Evolutionary conservation across 2,797 vertebrate species (phyloP), one percentile per base, ranked within the genome.

Genomic region (Tinamus major): DNA sequence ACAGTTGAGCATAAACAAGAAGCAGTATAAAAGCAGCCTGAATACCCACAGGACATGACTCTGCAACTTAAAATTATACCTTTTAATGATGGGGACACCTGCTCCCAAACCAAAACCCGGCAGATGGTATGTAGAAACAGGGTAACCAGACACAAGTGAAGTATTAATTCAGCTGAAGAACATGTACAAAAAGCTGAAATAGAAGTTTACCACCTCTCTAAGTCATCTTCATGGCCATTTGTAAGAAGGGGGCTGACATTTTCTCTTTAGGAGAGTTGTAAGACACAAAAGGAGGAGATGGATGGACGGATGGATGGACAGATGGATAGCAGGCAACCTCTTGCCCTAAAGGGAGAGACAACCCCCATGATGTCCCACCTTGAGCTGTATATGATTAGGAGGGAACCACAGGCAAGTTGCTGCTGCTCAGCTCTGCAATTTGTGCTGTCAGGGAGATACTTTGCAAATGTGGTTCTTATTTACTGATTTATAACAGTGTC

Each of bases 401-500:
- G 6, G 51, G 31, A 94, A 39, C 35, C 31, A 56, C 29, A 92
- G 70, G 41, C 18, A 61, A 89, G 35, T 26, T 46, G 90, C 59
- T 85, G 31, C 1, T 3, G 42, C 62, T 87, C 72, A 79, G 81
- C 55, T 61, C 89, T 55, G 29, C 53, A 77, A 44, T 37, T 29
- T 12, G 18, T 35, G 67, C 33, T 64, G 74, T 13, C 3, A 3
- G 58, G 58, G 7, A 80, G 41, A 79, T 21, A 62, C 67, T 79
- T 93, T 17, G 59, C 51, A 95, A 63, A 92, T 91, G 44, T 88
- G 42, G 69, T 68, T 61, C 72, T 90, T 94, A 74, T 96, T 96
- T 93, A 80, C 87, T 74, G 90, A 94, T 81, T 90, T 92, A 23
- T 49, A 90, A 27, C 79, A 8, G 42, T 56, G 84, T 51, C 78